Conservation (phyloP, 2,797 vertebrate species). For the Rousettus madagascariensis region DNA sequence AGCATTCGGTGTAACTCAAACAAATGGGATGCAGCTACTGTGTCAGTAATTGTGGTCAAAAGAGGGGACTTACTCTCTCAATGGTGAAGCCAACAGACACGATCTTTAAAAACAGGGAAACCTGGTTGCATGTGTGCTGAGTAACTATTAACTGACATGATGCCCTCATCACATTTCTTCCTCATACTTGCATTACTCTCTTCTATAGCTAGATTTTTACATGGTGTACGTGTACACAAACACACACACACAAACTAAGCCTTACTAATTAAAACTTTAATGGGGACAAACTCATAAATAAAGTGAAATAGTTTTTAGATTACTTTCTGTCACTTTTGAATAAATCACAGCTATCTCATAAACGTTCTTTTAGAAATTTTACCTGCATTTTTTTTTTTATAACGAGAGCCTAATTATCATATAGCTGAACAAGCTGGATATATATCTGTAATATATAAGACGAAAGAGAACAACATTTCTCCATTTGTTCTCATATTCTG, state of each 20-base stretch:
- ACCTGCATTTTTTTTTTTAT: background rate
- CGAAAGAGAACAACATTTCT: background rate
- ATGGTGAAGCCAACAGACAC: background rate
- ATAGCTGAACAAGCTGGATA: background rate
- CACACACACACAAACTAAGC: background rate
- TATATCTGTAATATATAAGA: background rate
- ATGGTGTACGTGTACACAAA: background rate
- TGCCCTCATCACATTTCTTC: background rate
- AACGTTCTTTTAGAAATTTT: background rate
- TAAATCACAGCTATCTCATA: background rate
- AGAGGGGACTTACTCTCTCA: background rate
- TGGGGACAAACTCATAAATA: background rate
- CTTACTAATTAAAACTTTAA: background rate
- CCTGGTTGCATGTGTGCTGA: background rate
- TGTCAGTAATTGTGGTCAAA: background rate
- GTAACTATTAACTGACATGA: background rate
- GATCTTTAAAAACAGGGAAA: background rate
- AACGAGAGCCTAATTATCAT: background rate
- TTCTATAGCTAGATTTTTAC: background rate
- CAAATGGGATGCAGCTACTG: background rate
- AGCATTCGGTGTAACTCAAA: rapidly evolving
- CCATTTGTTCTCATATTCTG: background rate
- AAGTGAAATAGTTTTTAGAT: background rate
- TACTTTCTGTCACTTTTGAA: background rate
- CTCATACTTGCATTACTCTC: background rate